A percentile compares a stretch with the other conserved stretches of the same genome.
Conservation (phyloP, 2,113 vertebrate genomes). For the Piprites chloris region DNA sequence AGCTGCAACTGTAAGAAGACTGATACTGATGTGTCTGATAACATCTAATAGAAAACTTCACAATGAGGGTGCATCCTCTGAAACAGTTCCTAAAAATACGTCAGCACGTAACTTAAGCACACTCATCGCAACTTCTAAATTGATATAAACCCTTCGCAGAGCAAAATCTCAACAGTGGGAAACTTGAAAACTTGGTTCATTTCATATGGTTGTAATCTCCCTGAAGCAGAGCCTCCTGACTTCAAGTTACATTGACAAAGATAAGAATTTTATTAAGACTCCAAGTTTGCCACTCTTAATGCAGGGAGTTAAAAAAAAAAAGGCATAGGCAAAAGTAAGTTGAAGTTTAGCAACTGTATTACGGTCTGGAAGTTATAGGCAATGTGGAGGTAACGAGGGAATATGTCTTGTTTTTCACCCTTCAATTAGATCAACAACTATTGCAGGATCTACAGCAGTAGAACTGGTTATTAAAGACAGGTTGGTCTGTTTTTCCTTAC, state of each 20-base stretch:
- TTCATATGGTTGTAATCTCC: neutral
- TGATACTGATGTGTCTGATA: neutral
- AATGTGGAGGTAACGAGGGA: neutral
- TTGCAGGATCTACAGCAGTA: neutral
- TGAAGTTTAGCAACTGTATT: neutral
- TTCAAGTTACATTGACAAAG: neutral
- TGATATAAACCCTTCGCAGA: neutral
- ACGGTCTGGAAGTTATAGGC: neutral
- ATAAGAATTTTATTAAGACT: neutral
- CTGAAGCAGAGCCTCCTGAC: neutral
- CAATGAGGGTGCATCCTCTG: neutral
- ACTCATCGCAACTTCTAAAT: neutral
- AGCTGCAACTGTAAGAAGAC: neutral
- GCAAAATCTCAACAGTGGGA: neutral
- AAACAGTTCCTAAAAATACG: neutral
- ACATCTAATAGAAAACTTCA: neutral
- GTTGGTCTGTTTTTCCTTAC: neutral
- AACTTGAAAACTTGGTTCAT: neutral
- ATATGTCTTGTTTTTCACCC: neutral
- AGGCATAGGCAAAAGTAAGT: neutral
- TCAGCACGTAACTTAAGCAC: neutral
- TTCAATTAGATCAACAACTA: neutral
- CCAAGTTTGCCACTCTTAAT: neutral
- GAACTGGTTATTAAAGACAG: neutral
- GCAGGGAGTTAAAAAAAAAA: neutral